These are phyloP conservation scores for Nephrotoma flavescens DNA, from an alignment of 2,888 invertebrate species.

Conservation along the genomic window DNA sequence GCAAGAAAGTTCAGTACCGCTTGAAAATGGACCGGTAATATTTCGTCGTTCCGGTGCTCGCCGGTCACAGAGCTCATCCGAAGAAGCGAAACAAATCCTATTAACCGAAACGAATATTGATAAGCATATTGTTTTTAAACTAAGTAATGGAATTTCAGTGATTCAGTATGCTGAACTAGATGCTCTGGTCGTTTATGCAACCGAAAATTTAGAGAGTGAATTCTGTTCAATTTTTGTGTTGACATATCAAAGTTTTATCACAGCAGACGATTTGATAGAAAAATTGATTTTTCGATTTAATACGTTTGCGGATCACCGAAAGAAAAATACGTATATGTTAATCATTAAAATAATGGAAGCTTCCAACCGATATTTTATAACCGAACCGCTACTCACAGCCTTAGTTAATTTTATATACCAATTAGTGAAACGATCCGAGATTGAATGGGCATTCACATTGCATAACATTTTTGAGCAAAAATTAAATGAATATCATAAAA, in stretches of 20 bases:
- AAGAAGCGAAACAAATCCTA: background rate
- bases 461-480: background rate
- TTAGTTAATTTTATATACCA: background rate
- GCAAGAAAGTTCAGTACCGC: background rate
- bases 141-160: background rate
- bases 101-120: background rate
- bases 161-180: background rate
- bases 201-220: background rate
- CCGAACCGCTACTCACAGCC: background rate
- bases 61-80: background rate
- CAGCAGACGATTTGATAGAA: background rate
- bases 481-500: background rate
- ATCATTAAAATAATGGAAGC: background rate
- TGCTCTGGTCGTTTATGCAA: background rate
- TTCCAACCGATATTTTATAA: background rate
- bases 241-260: background rate
- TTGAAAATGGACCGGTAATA: background rate
- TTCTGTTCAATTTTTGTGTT: background rate
- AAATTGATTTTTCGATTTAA: background rate
- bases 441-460: background rate
- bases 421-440: background rate
- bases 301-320: background rate
- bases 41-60: background rate
- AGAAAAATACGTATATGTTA: background rate
- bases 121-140: background rate